These are phyloP conservation scores for Parthenolecanium corni DNA, from an alignment of 2,888 invertebrate genomes.

Conservation along the genomic window DNA sequence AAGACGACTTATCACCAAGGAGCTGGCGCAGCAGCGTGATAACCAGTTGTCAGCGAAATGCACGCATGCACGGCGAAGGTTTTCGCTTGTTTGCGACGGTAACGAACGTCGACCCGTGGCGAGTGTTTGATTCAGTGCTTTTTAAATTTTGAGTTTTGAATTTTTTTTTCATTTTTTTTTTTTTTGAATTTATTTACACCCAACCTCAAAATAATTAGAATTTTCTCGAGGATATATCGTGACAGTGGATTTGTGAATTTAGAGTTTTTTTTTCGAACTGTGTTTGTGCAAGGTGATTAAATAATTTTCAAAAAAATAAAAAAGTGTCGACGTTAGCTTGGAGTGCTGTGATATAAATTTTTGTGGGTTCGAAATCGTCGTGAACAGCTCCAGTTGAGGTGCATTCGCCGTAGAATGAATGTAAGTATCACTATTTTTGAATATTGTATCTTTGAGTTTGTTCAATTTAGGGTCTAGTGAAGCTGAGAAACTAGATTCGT, in stretches of 20 bases:
- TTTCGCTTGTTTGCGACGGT: constrained; percentile 15
- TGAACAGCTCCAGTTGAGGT: no score
- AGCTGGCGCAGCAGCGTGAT: not conserved
- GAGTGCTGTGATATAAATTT: not conserved
- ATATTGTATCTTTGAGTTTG: no score
- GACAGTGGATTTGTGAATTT: not conserved
- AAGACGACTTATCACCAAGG: not conserved
- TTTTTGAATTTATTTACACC: not conserved
- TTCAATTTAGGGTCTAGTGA: no score
- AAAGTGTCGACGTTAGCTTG: not conserved
- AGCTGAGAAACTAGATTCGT: no score
- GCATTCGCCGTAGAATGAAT: no score
- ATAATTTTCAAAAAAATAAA: not conserved
- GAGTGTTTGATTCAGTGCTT: constrained; percentile 6
- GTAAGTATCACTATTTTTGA: no score
- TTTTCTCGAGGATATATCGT: not conserved
- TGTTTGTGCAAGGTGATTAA: not conserved
- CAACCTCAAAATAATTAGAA: not conserved
- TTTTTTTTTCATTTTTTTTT: not conserved
- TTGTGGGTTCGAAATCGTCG: no score
- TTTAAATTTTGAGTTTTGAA: not conserved
- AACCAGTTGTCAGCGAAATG: constrained; percentile 23
- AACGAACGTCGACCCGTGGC: constrained; percentile 22
- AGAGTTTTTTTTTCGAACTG: not conserved
- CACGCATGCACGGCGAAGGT: constrained; percentile 7